These are phyloP conservation scores for Hyalella azteca DNA, from an alignment of 2,888 invertebrate genomes.

Conservation along the genomic window DNA sequence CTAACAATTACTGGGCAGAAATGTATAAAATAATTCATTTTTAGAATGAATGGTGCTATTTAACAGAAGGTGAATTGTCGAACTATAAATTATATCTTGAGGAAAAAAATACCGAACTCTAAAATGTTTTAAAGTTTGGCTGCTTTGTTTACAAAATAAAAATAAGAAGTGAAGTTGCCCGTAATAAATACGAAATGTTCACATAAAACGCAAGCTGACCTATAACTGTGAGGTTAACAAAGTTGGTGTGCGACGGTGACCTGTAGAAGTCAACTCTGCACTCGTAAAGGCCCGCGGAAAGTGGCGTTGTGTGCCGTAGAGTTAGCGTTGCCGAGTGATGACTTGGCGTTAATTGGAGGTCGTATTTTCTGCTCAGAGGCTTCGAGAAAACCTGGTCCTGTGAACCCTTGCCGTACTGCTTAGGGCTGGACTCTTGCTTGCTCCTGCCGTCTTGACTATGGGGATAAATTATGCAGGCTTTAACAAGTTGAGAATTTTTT, in stretches of 20 bases:
- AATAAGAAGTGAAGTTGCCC: too few relatives aligned
- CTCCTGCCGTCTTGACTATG: conserved; percentile 3
- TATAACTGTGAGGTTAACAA: conserved; percentile 53
- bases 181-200: too few relatives aligned
- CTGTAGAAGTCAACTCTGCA: conserved; percentile 57
- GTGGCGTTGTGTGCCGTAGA: conserved; percentile 39
- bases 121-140: too few relatives aligned
- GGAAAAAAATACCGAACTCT: too few relatives aligned
- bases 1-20: too few relatives aligned
- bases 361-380: not conserved
- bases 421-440: not conserved
- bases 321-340: conserved; percentile 51
- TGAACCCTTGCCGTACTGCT: not conserved
- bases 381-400: not conserved
- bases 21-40: too few relatives aligned
- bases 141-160: too few relatives aligned
- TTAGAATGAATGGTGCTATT: too few relatives aligned
- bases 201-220: conserved; percentile 40
- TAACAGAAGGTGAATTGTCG: too few relatives aligned
- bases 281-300: conserved; percentile 50
- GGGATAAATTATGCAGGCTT: not conserved
- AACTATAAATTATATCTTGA: too few relatives aligned
- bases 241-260: conserved; percentile 55
- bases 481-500: too few relatives aligned
- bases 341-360: conserved; percentile 15